These are phyloP conservation scores for Dioctria linearis DNA, from an alignment of 2,888 invertebrate species.

Conservation along the genomic window DNA sequence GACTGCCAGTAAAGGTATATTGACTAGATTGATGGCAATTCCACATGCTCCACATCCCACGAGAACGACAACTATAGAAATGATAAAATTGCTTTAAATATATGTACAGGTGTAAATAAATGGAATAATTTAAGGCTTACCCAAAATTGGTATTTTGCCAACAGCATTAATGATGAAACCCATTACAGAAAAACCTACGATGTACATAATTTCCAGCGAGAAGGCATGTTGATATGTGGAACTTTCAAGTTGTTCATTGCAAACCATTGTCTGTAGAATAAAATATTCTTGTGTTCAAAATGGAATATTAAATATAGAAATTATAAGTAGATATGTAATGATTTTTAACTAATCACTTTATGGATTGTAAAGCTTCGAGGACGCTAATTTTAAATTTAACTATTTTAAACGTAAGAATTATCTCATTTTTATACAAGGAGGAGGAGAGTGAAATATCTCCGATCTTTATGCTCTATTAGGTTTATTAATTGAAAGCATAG, in stretches of 20 bases:
- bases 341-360: too few relatives aligned
- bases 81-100: background rate
- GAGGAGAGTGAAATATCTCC: too few relatives aligned
- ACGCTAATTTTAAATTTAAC: too few relatives aligned
- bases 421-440: too few relatives aligned
- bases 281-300: too few relatives aligned
- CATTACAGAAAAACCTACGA: slow-evolving; percentile 64
- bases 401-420: too few relatives aligned
- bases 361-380: too few relatives aligned
- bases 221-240: slow-evolving; percentile 64
- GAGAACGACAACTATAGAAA: slow-evolving; percentile 61
- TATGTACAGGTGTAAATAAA: background rate
- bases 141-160: slow-evolving; percentile 64
- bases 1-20: slow-evolving; percentile 62
- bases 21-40: slow-evolving; percentile 61
- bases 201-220: slow-evolving; percentile 64
- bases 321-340: too few relatives aligned
- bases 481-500: too few relatives aligned
- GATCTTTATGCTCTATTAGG: too few relatives aligned
- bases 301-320: too few relatives aligned
- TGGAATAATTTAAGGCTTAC: slow-evolving; percentile 59
- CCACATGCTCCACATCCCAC: slow-evolving; percentile 63
- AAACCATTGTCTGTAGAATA: background rate
- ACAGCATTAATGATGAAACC: slow-evolving; percentile 64
- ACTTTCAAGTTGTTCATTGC: slow-evolving; percentile 63